Evolutionary conservation across 2,797 vertebrate species (phyloP), one percentile per base, ranked within the genome.

Genomic region (Sebastes miniatus): DNA sequence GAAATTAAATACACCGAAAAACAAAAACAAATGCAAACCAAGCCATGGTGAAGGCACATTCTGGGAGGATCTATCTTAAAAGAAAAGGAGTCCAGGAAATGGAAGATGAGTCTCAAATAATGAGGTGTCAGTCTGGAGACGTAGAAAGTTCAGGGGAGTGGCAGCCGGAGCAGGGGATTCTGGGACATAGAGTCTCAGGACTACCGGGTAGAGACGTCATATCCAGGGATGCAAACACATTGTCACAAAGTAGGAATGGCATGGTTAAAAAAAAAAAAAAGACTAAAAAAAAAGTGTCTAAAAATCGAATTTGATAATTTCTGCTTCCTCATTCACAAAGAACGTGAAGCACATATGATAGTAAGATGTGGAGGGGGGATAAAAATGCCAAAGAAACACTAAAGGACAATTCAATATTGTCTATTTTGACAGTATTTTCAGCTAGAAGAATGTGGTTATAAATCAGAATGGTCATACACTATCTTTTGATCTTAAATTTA

Each of bases 11-110:
- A 89, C 12, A 89, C 79, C 86, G 43, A 76, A 39, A 65, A 11
- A 47, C 4, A 36, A 52, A 77, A 71, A 81, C 52, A 81, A 86
- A 88, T 69, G 81, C 84, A 83, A 86, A 91, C 72, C 78, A 70
- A 83, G 80, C 86, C 73, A 77, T 80, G 91, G 88, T 87, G 91
- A 96, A 96, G 96, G 95, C 96, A 96, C 95, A 87, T 94, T 95
- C 89, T 91, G 93, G 93, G 88, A 90, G 91, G 79, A 81, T 84
- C 70, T 4, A 77, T 91, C 71, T 77, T 87, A 79, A 85, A 69
- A 50, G 65, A 71, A 50, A 71, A 62, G 20, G 67, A 89, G 81
- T 89, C 83, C 72, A 43, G 76, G 77, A 82, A 65, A 84, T 64
- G 80, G 65, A 63, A 73, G 81, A 74, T 24, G 8, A 61, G 50